A percentile compares a stretch with the other conserved stretches of the same genome.
phyloP scores from a whole-genome alignment of 2,888 invertebrate species.

The Noctuana brunneofusca region DNA sequence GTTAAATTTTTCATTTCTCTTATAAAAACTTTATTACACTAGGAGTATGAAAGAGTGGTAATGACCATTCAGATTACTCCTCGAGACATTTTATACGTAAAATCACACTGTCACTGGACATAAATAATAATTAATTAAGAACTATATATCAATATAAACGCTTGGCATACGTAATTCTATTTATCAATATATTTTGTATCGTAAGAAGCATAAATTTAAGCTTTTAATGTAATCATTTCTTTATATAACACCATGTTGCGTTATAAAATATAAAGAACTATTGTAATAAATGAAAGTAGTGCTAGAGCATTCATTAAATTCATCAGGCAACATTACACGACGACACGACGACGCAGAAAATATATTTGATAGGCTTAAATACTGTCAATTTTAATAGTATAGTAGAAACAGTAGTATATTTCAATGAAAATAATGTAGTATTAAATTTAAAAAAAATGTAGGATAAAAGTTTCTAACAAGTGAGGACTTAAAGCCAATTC shows the following conservation, averaged over 20 bases:
- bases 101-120: neutral
- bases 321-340: neutral
- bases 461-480: neutral
- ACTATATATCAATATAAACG: neutral
- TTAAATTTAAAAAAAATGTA: neutral
- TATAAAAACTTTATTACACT: neutral
- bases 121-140: neutral
- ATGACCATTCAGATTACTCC: neutral
- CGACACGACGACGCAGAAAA: neutral
- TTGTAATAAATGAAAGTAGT: neutral
- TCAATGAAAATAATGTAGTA: neutral
- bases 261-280: neutral
- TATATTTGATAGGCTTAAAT: neutral
- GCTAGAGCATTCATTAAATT: neutral
- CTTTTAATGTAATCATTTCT: neutral
- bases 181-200: neutral
- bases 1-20: neutral
- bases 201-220: neutral
- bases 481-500: neutral
- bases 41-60: neutral
- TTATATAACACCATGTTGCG: neutral
- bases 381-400: neutral
- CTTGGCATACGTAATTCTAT: neutral
- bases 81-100: neutral
- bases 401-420: neutral